Evolutionary conservation across 1,140 invertebrate species (phyloP).

Genomic region (Micrasema minimum): DNA sequence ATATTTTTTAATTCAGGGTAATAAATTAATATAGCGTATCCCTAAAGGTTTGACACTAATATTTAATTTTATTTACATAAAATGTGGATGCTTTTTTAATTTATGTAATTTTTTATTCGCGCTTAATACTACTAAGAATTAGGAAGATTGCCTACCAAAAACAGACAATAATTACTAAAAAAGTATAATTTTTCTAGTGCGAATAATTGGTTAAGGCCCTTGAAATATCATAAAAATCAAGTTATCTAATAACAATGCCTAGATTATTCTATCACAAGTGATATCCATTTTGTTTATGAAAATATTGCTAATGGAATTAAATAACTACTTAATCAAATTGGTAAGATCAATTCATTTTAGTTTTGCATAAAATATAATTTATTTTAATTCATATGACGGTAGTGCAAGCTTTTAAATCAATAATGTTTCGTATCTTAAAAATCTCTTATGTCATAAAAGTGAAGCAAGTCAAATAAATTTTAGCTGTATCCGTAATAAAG

Average conservation of each 20-base stretch:
- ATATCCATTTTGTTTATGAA: conserved; percentile 8
- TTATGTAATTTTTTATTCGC: background rate
- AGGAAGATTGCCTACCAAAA: background rate
- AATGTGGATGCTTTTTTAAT: background rate
- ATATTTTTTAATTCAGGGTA: too few relatives aligned
- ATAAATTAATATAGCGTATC: too few relatives aligned
- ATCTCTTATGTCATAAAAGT: too few relatives aligned
- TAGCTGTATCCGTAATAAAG: too few relatives aligned
- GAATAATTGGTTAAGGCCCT: too few relatives aligned
- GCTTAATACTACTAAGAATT: background rate
- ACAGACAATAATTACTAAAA: too few relatives aligned
- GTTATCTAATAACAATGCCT: background rate
- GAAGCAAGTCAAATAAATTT: too few relatives aligned
- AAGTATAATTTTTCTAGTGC: too few relatives aligned
- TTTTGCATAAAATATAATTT: background rate
- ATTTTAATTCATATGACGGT: too few relatives aligned
- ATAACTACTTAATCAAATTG: background rate
- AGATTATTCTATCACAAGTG: conserved; percentile 1
- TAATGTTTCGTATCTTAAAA: too few relatives aligned
- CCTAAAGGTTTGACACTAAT: too few relatives aligned
- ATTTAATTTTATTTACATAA: background rate
- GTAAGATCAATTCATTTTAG: background rate
- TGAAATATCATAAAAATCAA: background rate
- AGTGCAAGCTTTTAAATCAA: too few relatives aligned
- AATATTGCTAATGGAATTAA: conserved; percentile 6